Evolutionary conservation across 2,888 invertebrate species (phyloP).

Genomic region (Polymixis lichenea): DNA sequence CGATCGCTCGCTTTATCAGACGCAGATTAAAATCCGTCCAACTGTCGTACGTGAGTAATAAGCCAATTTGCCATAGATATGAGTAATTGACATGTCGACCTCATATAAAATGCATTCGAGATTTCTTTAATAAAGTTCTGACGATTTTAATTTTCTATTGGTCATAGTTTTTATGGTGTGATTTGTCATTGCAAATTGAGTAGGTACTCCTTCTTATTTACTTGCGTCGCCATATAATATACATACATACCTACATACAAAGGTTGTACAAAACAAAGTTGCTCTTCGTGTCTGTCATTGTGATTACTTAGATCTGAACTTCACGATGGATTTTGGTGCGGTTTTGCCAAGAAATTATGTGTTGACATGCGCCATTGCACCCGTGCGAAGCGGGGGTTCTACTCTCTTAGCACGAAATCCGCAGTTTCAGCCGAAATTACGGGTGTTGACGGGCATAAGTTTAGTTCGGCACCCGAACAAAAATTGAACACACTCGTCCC

Average conservation of each 20-base stretch:
- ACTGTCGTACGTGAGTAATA: conserved; percentile 66
- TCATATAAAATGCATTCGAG: conserved; percentile 51
- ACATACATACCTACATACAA: no score
- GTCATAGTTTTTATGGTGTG: conserved; percentile 19
- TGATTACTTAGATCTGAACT: neutral
- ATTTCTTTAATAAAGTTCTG: conserved; percentile 56
- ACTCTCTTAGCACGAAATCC: no score
- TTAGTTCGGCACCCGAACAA: no score
- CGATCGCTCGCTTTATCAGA: conserved; percentile 76
- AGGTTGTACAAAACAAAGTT: neutral
- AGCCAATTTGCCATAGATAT: conserved; percentile 68
- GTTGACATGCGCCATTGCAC: neutral
- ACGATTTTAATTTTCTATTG: conserved; percentile 41
- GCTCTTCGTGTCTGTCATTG: no score
- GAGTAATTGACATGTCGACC: conserved; percentile 66
- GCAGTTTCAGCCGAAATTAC: no score
- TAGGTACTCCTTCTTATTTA: neutral
- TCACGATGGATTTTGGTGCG: neutral
- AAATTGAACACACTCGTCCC: no score
- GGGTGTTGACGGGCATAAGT: no score
- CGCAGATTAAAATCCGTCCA: conserved; percentile 75
- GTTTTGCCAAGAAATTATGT: no score
- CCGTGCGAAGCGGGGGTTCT: neutral
- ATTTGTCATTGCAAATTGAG: conserved; percentile 27
- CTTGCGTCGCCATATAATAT: neutral